Evolutionary conservation across 2,113 vertebrate species (phyloP).

Genomic region (Poeciliopsis turrubarensis): DNA sequence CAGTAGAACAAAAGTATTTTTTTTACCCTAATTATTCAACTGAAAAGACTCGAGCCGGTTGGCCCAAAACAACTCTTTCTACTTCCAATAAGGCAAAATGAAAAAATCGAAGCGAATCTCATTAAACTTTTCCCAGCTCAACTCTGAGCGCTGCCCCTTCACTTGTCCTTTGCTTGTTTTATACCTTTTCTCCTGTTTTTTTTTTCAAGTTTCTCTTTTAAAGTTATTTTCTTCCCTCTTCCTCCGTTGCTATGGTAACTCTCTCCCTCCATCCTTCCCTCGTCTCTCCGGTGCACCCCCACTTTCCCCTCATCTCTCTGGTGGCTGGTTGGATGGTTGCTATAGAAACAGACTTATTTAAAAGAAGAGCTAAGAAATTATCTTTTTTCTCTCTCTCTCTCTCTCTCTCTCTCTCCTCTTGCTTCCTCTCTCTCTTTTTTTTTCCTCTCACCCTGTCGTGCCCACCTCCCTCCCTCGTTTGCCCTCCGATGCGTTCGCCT

Average conservation of each 20-base stretch:
- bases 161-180: conserved; percentile 16
- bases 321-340: conserved; percentile 76
- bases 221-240: conserved; percentile 63
- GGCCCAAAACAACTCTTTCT: neutral
- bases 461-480: conserved; percentile 1
- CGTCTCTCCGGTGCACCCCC: conserved; percentile 57
- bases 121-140: neutral
- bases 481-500: conserved; percentile 11
- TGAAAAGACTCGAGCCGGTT: neutral
- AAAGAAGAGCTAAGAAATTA: conserved; percentile 79
- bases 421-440: conserved; percentile 27
- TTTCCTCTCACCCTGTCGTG: neutral
- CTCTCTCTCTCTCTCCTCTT: conserved; percentile 22
- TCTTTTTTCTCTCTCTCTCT: conserved; percentile 55
- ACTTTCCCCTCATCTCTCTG: conserved; percentile 58
- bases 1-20: neutral
- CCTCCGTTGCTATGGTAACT: conserved; percentile 75
- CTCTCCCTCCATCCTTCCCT: conserved; percentile 38
- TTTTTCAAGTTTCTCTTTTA: conserved; percentile 19
- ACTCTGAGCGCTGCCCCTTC: conserved; percentile 12
- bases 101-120: neutral
- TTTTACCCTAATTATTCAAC: neutral
- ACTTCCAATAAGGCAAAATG: neutral
- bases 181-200: conserved; percentile 43
- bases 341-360: conserved; percentile 83